phyloP scores from a whole-genome alignment of 2,888 invertebrate genomes.

The Neria commutata region DNA sequence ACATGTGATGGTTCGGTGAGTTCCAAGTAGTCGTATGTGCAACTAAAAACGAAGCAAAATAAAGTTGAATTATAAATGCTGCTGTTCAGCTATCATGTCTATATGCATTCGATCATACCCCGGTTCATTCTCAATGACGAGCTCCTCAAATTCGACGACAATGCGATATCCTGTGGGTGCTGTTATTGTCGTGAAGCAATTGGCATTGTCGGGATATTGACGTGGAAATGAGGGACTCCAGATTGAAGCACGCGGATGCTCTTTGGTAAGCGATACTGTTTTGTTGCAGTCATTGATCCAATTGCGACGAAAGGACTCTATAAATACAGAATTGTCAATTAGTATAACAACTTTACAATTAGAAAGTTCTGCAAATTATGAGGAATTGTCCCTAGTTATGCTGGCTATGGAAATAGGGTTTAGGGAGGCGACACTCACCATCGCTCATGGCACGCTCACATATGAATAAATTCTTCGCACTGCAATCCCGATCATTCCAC shows the following conservation, averaged over 20 bases:
- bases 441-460: conserved; percentile 74
- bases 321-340: conserved; percentile 22
- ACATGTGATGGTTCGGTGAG: conserved; percentile 64
- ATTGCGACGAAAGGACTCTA: conserved; percentile 62
- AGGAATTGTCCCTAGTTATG: neutral
- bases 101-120: conserved; percentile 65
- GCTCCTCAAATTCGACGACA: conserved; percentile 75
- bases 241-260: conserved; percentile 71
- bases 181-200: conserved; percentile 74
- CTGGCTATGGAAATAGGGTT: neutral
- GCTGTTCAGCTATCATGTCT: neutral
- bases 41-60: conserved; percentile 65
- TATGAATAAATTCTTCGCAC: conserved; percentile 74
- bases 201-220: conserved; percentile 76
- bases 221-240: conserved; percentile 83
- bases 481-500: conserved; percentile 84
- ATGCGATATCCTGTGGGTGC: conserved; percentile 75
- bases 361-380: neutral
- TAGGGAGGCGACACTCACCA: conserved; percentile 62
- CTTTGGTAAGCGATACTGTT: conserved; percentile 70
- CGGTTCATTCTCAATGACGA: conserved; percentile 78
- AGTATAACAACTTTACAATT: neutral
- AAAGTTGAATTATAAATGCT: neutral
- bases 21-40: conserved; percentile 80
- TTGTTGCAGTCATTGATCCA: conserved; percentile 71